phyloP scores from a whole-genome alignment of 2,113 vertebrate species.

The Parotia lawesii region DNA sequence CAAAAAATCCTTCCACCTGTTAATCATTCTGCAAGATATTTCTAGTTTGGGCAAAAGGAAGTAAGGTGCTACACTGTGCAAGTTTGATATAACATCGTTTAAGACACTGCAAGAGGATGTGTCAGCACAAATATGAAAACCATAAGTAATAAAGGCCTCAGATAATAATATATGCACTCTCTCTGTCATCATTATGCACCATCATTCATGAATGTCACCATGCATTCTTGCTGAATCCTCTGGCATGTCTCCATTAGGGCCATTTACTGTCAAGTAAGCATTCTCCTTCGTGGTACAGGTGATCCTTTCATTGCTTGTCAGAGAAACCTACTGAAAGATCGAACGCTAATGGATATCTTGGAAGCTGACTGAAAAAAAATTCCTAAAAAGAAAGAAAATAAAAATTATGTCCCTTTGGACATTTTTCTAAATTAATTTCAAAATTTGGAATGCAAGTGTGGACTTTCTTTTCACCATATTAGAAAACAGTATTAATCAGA shows the following conservation, averaged over 20 bases:
- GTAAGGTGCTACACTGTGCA: neutral
- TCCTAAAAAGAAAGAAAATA: neutral
- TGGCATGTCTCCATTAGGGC: conserved; percentile 24
- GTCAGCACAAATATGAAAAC: conserved; percentile 37
- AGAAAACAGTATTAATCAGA: neutral
- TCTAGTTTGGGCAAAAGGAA: neutral
- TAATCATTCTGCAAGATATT: neutral
- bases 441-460: neutral
- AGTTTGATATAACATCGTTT: neutral
- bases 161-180: neutral
- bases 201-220: neutral
- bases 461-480: neutral
- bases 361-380: neutral
- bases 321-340: conserved; percentile 3
- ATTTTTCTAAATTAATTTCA: neutral
- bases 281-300: neutral
- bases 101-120: neutral
- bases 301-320: neutral
- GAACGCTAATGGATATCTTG: neutral
- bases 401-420: neutral
- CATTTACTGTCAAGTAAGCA: conserved; percentile 40
- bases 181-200: neutral
- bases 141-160: conserved; percentile 2
- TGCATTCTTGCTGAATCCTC: conserved; percentile 26
- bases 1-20: neutral